These are phyloP conservation scores for Lithophane socia DNA, from an alignment of 2,888 invertebrate species.

Conservation along the genomic window DNA sequence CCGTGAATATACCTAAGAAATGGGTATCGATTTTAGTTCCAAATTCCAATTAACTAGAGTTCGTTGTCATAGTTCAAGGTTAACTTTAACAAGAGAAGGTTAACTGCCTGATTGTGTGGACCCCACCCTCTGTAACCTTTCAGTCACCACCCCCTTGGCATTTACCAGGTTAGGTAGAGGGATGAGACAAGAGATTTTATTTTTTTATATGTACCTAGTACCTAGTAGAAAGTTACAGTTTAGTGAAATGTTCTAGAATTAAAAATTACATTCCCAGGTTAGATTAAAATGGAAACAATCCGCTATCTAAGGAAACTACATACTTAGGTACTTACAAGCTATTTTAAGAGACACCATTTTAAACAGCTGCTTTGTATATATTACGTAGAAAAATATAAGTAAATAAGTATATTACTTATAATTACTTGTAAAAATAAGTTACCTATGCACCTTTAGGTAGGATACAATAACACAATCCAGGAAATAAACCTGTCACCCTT, in stretches of 20 bases:
- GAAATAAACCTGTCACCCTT: not conserved
- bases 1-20: not conserved
- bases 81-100: slow-evolving; percentile 27
- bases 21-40: slow-evolving; percentile 24
- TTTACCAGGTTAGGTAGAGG: slow-evolving; percentile 3
- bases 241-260: not conserved
- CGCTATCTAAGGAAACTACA: not conserved
- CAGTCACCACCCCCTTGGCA: slow-evolving; percentile 11
- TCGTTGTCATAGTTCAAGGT: slow-evolving; percentile 28
- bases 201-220: too few species aligned
- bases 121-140: not conserved
- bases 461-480: not conserved
- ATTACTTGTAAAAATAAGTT: not conserved
- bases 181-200: not conserved
- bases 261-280: not conserved
- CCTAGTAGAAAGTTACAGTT: not conserved
- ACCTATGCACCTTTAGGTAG: too few species aligned
- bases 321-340: not conserved
- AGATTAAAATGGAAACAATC: not conserved
- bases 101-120: slow-evolving; percentile 9
- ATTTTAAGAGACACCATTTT: not conserved
- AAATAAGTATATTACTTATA: not conserved
- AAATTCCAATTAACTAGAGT: slow-evolving; percentile 26
- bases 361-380: too few species aligned
- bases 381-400: too few species aligned